Base-by-base conservation (phyloP, 2,888 invertebrate species). In the Ryuthela nishihirai region DNA sequence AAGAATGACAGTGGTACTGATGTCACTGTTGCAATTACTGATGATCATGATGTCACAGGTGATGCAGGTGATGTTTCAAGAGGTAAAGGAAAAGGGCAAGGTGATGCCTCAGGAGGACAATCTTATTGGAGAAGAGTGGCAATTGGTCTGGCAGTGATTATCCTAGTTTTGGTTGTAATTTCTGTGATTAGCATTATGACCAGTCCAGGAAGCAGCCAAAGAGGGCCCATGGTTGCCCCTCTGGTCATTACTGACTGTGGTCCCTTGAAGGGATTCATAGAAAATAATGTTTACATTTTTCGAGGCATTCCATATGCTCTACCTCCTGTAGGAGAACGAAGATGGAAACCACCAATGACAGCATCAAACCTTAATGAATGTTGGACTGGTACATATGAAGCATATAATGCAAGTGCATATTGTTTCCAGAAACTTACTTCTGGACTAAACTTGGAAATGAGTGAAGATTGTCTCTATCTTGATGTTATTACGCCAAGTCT, bases 381-480 rank as follows among this genome's bases (percentile, higher is more conserved):
- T 32, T 67, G 67, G 38, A 74, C 77, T 61, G 84, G 83, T 1
- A 78, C 81, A 54, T 70, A 82, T 2, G 78, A 81, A 69, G 84
- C 84, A 0, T 81, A 80, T 0, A 69, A 65, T 1, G 79, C 77
- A 72, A 80, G 81, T 1, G 72, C 80, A 1, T 81, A 83, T 1
- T 85, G 84, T 67, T 77, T 81, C 10, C 84, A 85, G 67, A 80
- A 80, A 25, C 50, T 54, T 7, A 42, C 64, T n/a, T 32, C 47
- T 6, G 56, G 54, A 4, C 38, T 42, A n/a, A 17, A 42, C 18
- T 12, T 54, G 17, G 54, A 56, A 9, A 49, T 66, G 36, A 64
- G 59, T 70, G 80, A 89, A 72, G 84, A 89, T 70, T 88, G 88
- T 70, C 76, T 88, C 39, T 83, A 84, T 66, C 75, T 88, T 3